Evolutionary conservation across 1,140 invertebrate genomes (phyloP), one percentile per base, ranked within the genome.

Genomic region (Rhagoletis pomonella): DNA sequence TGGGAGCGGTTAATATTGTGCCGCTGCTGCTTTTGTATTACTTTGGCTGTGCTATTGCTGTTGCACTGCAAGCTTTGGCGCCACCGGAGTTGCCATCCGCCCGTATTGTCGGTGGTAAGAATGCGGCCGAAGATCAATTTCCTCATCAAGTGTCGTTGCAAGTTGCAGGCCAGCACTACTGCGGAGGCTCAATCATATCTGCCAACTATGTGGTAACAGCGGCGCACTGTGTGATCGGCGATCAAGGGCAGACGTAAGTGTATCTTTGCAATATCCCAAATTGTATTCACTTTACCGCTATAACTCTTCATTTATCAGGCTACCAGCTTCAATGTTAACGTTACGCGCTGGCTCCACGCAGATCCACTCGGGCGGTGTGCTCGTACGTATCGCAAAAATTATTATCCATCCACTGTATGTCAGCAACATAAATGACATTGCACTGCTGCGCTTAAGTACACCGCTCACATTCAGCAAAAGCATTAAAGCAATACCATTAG

Each of bases 161-260:
- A 73, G 90, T 93, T 10, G 90, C 93, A 85, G 94, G 94, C 14
- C 90, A 91, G 2, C 95, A 96, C 88, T 91, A 93, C 59, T 96
- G 96, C 89, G 95, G 95, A 6, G 95, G 95, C 4, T 93, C 95
- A 2, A 94, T 96, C 17, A 94, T 96, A 39, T 93, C 93, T 14
- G 90, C 93, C 9, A 94, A 93, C 42, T 93, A 94, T 73, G 93
- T 96, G 44, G 89, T 96, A 2, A 96, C 95, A 7, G 96, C 96
- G 42, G 96, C 96, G 10, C 96, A 97, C 91, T 97, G 96, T 91
- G 92, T 93, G 1, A 87, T 88, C 62, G 89, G 89, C 4, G 85
- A 81, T 7, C 39, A 7, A 12, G 12, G 3, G 42, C 67, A 58
- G 12, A 10, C 1, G 19, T 39, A 17, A 59, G 50, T 3, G 50